A percentile compares a stretch with the other conserved stretches of the same genome.
phyloP scores from a whole-genome alignment of 1,140 invertebrate genomes.

The Telenomus remus region DNA sequence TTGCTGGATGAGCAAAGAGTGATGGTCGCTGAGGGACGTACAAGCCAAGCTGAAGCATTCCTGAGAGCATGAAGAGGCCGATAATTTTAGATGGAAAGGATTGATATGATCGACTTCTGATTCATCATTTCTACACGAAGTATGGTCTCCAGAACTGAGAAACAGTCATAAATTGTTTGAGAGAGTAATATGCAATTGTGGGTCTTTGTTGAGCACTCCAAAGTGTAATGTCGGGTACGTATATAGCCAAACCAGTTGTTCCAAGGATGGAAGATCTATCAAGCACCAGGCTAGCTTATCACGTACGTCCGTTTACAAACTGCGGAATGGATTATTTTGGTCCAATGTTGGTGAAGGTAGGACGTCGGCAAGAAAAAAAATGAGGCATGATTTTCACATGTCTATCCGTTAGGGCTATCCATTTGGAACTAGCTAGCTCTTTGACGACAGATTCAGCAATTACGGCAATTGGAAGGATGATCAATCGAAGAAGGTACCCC shows the following conservation, averaged over 20 bases:
- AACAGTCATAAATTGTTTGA: conserved; percentile 39
- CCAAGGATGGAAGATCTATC: conserved; percentile 65
- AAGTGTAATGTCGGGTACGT: conserved; percentile 34
- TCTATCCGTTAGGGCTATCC: conserved; percentile 51
- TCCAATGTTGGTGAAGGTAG: conserved; percentile 21
- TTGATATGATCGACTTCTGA: conserved; percentile 7
- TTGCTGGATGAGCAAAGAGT: neutral
- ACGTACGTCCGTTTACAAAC: conserved; percentile 25
- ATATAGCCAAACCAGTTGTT: conserved; percentile 23
- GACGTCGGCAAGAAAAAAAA: conserved; percentile 47
- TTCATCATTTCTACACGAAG: conserved; percentile 31
- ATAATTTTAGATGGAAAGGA: conserved; percentile 13
- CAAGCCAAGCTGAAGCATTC: neutral
- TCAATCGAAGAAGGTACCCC: neutral
- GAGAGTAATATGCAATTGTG: conserved; percentile 49
- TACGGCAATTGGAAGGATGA: neutral
- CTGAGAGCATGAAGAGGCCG: neutral
- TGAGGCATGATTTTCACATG: conserved; percentile 59
- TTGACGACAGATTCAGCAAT: conserved; percentile 30
- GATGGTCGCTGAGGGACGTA: neutral
- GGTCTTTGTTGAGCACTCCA: conserved; percentile 18
- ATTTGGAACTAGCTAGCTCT: conserved; percentile 55
- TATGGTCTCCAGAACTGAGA: conserved; percentile 39
- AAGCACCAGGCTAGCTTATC: conserved; percentile 29
- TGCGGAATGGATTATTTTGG: conserved; percentile 40